Evolutionary conservation across 1,140 invertebrate species (phyloP), one percentile per base, ranked within the genome.

Genomic region (Carcinoscorpius rotundicauda): DNA sequence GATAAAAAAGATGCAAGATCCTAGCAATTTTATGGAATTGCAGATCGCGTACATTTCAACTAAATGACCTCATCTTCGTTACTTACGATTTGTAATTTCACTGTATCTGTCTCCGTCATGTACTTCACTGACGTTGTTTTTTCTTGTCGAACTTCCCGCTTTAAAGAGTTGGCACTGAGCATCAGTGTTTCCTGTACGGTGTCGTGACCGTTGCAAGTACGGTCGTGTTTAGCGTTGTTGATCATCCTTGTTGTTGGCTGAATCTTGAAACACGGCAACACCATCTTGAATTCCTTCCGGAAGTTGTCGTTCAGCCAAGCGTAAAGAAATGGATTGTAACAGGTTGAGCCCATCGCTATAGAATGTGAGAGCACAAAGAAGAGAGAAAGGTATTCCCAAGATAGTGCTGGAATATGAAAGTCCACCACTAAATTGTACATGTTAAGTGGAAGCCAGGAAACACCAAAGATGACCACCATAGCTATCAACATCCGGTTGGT

Each of bases 281-380:
- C 69, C 6, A 63, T 64, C 66, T 72, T 71, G 29, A 73, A 73
- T 61, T 73, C 71, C 62, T 71, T 71, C 8, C 70, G 61, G 58
- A 73, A 73, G 58, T 70, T 69, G 56, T 73, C 70, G 63, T 73
- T 73, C 9, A 82, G 71, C 76, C 80, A 77, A 64, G 80, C 81
- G 68, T 82, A 83, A 5, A 83, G 73, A 64, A 82, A 77, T 0
- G 81, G 81, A 69, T 83, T 82, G 66, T 78, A 79, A 62, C 80
- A 79, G 5, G 81, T 81, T 61, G 79, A 80, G 62, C 78, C 81
- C 73, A 83, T 80, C 4, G 81, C 81, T 29, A 81, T 73, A 70
- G 78, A 79, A 70, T 82, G 81, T 48, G 78, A 79, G 57, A 77
- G 69, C 58, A 82, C 79, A 64, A 80, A 81, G 58, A 80, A 72